Evolutionary conservation across 2,113 vertebrate genomes (phyloP).

Genomic region (Microtus montanus): DNA sequence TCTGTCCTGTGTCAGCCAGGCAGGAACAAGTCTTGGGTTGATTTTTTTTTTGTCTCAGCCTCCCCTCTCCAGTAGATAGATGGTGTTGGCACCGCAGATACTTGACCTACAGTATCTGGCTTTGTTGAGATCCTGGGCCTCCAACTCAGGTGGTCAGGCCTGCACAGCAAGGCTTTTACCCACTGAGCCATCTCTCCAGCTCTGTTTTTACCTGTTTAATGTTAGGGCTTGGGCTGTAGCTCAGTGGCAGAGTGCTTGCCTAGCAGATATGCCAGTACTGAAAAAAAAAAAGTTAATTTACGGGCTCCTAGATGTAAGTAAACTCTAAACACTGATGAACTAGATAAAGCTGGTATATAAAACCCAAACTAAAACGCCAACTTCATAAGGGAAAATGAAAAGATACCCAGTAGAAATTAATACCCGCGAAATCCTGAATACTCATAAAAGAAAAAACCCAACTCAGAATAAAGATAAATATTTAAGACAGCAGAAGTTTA

Average conservation of each 20-base stretch:
- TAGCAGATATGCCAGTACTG: neutral
- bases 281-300: neutral
- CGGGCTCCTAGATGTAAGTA: neutral
- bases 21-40: neutral
- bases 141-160: neutral
- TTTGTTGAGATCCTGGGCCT: neutral
- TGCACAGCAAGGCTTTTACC: neutral
- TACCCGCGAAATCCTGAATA: neutral
- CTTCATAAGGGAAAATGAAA: neutral
- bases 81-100: neutral
- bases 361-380: neutral
- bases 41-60: neutral
- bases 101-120: neutral
- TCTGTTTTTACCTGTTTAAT: neutral
- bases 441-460: neutral
- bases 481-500: slow-evolving; percentile 14
- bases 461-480: neutral
- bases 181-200: neutral
- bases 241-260: neutral
- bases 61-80: neutral
- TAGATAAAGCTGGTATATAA: neutral
- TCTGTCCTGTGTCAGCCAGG: neutral
- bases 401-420: neutral
- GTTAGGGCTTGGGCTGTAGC: neutral
- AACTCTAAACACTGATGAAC: neutral